Evolutionary conservation across 1,140 invertebrate species (phyloP).

Genomic region (Conus ventricosus): DNA sequence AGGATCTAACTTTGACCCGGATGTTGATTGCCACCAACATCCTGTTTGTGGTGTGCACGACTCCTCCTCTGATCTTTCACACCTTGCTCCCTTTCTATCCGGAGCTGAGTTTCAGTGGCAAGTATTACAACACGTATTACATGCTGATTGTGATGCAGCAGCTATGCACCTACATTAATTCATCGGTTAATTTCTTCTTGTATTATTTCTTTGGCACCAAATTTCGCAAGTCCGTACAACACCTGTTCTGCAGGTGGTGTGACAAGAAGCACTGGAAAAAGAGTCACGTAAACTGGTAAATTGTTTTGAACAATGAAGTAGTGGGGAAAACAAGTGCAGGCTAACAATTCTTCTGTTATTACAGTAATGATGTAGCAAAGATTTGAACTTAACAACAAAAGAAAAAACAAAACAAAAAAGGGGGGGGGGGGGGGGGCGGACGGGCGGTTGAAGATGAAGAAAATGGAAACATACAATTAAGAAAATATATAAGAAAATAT

Average conservation of each 20-base stretch:
- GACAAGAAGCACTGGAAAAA: no score
- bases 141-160: constrained; percentile 17
- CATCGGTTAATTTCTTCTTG: constrained; percentile 18
- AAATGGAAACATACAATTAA: no score
- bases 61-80: constrained; percentile 18
- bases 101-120: constrained; percentile 26
- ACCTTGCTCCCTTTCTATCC: background rate
- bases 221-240: background rate
- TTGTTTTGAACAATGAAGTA: no score
- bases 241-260: background rate
- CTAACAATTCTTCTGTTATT: no score
- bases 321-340: no score
- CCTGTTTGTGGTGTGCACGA: constrained; percentile 21
- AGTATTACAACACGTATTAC: constrained; percentile 31
- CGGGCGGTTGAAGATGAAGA: no score
- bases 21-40: constrained; percentile 30
- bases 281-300: no score
- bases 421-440: no score
- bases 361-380: no score
- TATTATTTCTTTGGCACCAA: constrained; percentile 23
- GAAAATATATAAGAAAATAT: no score
- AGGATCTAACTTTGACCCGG: constrained; percentile 28
- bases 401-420: no score
- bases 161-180: constrained; percentile 19
- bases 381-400: no score